phyloP scores from a whole-genome alignment of 2,888 invertebrate species.

The Plagodis pulveraria region DNA sequence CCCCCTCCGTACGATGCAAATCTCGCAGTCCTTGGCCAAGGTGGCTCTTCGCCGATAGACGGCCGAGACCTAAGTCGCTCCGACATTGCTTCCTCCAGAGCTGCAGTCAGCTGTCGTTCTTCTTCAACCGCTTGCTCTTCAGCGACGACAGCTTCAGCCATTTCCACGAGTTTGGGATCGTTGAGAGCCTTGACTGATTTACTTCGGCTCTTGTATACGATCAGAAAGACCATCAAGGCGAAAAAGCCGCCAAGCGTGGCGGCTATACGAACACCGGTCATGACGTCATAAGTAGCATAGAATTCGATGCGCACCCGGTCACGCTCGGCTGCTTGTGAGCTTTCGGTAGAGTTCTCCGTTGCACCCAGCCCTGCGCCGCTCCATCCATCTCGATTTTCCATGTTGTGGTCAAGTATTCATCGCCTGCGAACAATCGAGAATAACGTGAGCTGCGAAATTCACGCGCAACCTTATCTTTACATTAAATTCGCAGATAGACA shows the following conservation, averaged over 20 bases:
- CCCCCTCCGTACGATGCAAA: conserved; percentile 84
- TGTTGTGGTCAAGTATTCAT: conserved; percentile 79
- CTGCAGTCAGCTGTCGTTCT: conserved; percentile 90
- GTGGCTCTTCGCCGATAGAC: conserved; percentile 89
- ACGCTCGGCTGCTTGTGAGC: conserved; percentile 80
- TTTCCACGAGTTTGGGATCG: conserved; percentile 92
- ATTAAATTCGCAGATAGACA: conserved; percentile 3
- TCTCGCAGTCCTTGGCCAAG: conserved; percentile 73
- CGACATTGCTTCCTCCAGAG: conserved; percentile 87
- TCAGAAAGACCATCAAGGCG: conserved; percentile 95
- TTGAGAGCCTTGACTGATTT: conserved; percentile 90
- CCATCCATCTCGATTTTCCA: conserved; percentile 79
- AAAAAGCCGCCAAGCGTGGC: conserved; percentile 96
- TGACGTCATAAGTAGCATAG: conserved; percentile 96
- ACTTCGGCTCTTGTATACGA: conserved; percentile 95
- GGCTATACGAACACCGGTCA: conserved; percentile 96
- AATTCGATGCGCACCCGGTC: conserved; percentile 91
- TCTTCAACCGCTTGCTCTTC: conserved; percentile 88
- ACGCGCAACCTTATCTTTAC: conserved; percentile 15
- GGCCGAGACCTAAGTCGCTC: conserved; percentile 81
- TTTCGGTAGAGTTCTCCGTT: conserved; percentile 68
- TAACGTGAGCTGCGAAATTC: conserved; percentile 13
- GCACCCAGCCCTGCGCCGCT: conserved; percentile 63
- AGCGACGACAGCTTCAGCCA: conserved; percentile 90
- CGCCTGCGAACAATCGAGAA: conserved; percentile 65